Evolutionary conservation across 2,888 invertebrate species (phyloP).

Genomic region (Orthosia gothica): DNA sequence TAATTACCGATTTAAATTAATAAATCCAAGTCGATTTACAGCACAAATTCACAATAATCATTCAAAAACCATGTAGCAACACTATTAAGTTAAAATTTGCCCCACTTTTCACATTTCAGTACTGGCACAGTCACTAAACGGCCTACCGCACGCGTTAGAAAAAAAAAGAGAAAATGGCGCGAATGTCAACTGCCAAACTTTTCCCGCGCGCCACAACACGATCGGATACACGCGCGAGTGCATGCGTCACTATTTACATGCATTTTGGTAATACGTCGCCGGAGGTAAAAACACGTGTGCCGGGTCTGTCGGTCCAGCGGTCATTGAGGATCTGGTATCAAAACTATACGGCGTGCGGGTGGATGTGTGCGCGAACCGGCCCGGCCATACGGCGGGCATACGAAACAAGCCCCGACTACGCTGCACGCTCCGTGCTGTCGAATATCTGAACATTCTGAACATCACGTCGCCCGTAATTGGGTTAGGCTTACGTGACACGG

Average conservation of each 20-base stretch:
- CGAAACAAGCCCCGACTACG: constrained; percentile 84
- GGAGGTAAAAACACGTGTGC: constrained; percentile 90
- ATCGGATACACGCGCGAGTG: constrained; percentile 79
- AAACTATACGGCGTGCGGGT: constrained; percentile 84
- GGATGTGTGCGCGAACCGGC: constrained; percentile 89
- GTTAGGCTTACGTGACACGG: constrained; percentile 89
- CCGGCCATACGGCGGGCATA: constrained; percentile 87
- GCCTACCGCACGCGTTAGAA: constrained; percentile 63
- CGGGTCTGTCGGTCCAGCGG: constrained; percentile 92
- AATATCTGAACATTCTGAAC: constrained; percentile 86
- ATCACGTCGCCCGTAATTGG: constrained; percentile 89
- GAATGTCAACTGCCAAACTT: constrained; percentile 80
- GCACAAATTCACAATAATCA: constrained; percentile 62
- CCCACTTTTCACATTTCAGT: constrained; percentile 67
- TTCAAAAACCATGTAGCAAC: constrained; percentile 50
- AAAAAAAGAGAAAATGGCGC: constrained; percentile 73
- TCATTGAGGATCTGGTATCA: constrained; percentile 92
- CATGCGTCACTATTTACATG: constrained; percentile 85
- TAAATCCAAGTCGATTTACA: constrained; percentile 57
- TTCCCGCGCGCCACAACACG: constrained; percentile 79
- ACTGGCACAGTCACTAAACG: constrained; percentile 64
- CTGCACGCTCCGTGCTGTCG: constrained; percentile 78
- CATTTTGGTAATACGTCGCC: constrained; percentile 80
- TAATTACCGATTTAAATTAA: constrained; percentile 54
- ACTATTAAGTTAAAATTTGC: constrained; percentile 50